Evolutionary conservation across 2,113 vertebrate genomes (phyloP).

Genomic region (Rana temporaria): DNA sequence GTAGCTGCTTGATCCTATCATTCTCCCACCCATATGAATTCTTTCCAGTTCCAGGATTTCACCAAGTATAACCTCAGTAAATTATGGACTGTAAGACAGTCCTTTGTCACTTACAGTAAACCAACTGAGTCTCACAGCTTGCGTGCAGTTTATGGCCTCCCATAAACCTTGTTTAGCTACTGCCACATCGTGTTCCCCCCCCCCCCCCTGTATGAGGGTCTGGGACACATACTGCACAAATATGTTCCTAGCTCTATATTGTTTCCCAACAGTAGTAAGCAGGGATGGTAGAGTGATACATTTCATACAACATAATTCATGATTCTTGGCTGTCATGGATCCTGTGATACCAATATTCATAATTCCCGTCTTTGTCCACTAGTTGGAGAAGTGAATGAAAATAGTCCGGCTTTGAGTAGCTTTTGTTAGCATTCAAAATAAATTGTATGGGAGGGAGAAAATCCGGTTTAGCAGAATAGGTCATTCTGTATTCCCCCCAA

Average conservation of each 20-base stretch:
- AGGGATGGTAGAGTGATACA: not conserved
- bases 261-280: not conserved
- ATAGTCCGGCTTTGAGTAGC: too few species aligned
- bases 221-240: not conserved
- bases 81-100: slow-evolving; percentile 1
- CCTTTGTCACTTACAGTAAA: slow-evolving; percentile 39
- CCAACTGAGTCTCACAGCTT: slow-evolving; percentile 10
- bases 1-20: not conserved
- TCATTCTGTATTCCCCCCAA: too few species aligned
- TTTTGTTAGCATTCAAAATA: too few species aligned
- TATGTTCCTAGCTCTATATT: slow-evolving; percentile 1
- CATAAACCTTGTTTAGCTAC: slow-evolving; percentile 43
- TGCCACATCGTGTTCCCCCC: not conserved
- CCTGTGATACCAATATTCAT: not conserved
- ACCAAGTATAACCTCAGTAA: slow-evolving; percentile 8
- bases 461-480: too few species aligned
- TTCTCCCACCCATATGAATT: slow-evolving; percentile 25
- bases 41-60: slow-evolving; percentile 43
- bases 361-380: too few species aligned
- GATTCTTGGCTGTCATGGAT: not conserved
- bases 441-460: too few species aligned
- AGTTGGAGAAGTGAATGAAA: too few species aligned
- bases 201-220: not conserved
- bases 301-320: not conserved
- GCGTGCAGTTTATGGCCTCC: slow-evolving; percentile 9